Evolutionary conservation across 1,140 invertebrate species (phyloP).

Genomic region (Lutraria rhynchaena): DNA sequence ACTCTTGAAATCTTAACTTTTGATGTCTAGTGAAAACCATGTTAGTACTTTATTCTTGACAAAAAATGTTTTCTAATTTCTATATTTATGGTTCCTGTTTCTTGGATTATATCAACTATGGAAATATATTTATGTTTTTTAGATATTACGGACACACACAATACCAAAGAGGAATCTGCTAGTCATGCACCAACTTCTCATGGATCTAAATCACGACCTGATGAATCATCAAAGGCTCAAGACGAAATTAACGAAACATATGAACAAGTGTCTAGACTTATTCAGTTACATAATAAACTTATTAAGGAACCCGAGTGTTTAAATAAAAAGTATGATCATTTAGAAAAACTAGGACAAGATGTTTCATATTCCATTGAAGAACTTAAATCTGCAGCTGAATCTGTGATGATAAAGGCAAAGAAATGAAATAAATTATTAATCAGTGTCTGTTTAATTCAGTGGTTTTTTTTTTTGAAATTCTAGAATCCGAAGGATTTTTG

Average conservation of each 20-base stretch:
- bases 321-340: constrained; percentile 33
- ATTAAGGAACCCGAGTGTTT: constrained; percentile 19
- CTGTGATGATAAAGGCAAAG: constrained; percentile 23
- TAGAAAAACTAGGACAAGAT: constrained; percentile 48
- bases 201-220: neutral
- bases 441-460: too few species aligned
- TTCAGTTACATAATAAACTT: constrained; percentile 18
- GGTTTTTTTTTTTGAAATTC: too few species aligned
- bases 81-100: too few species aligned
- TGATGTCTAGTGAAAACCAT: too few species aligned
- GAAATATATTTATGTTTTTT: too few species aligned
- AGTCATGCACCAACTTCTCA: neutral
- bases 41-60: too few species aligned
- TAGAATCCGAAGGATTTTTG: too few species aligned
- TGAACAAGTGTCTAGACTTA: constrained; percentile 25
- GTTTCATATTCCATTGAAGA: constrained; percentile 33
- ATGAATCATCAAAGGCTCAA: constrained; percentile 1
- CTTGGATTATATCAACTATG: too few species aligned
- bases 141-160: neutral
- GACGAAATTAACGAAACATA: constrained; percentile 36
- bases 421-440: too few species aligned
- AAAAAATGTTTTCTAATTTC: too few species aligned
- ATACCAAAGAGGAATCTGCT: neutral
- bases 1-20: too few species aligned
- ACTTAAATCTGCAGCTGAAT: constrained; percentile 42